Evolutionary conservation across 2,888 invertebrate genomes (phyloP).

Genomic region (Eristalis intricaria): DNA sequence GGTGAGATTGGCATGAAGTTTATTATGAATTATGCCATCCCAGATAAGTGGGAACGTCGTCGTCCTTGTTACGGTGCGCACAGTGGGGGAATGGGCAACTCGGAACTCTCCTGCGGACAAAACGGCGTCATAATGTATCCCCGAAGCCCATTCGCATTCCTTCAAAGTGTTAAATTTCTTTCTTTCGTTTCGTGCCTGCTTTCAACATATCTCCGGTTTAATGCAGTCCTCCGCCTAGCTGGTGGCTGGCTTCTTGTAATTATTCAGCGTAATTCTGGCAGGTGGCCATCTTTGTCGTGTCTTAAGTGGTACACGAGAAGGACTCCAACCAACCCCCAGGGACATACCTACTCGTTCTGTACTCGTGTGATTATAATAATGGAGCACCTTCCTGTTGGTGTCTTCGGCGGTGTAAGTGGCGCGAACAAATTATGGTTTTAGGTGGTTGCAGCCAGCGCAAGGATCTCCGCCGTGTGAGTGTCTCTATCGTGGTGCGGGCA

Average conservation of each 20-base stretch:
- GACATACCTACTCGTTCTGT: neutral
- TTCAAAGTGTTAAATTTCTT: constrained; percentile 37
- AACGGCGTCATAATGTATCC: constrained; percentile 37
- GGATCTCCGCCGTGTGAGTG: neutral
- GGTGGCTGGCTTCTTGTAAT: constrained; percentile 38
- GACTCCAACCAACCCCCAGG: neutral
- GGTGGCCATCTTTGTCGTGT: constrained; percentile 58
- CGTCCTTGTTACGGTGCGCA: constrained; percentile 40
- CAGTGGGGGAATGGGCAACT: constrained; percentile 4
- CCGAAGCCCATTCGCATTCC: constrained; percentile 20
- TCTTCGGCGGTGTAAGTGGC: constrained; percentile 43
- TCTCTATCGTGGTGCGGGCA: constrained; percentile 14
- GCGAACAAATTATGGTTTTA: constrained; percentile 43
- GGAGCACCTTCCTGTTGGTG: constrained; percentile 49
- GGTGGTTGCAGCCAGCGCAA: constrained; percentile 29
- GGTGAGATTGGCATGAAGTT: constrained; percentile 61
- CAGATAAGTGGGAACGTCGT: constrained; percentile 60
- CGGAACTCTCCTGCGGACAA: constrained; percentile 39
- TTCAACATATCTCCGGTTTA: neutral
- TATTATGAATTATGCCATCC: constrained; percentile 63
- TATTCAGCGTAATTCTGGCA: constrained; percentile 59
- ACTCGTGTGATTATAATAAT: constrained; percentile 49
- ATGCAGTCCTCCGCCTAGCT: neutral
- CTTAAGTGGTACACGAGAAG: constrained; percentile 12
- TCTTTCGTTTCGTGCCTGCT: neutral